Evolutionary conservation across 2,797 vertebrate species (phyloP).

Genomic region (Pangasius djambal): DNA sequence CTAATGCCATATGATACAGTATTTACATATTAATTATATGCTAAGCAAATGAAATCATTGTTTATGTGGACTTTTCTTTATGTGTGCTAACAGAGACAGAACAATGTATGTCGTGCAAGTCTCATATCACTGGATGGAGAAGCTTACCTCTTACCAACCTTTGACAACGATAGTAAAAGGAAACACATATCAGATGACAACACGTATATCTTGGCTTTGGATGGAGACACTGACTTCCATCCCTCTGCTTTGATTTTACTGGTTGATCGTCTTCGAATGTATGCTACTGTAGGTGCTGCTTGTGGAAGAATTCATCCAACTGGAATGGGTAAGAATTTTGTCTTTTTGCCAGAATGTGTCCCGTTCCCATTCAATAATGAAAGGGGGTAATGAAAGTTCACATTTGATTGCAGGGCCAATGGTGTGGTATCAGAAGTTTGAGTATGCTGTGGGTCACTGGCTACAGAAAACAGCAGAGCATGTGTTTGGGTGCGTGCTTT

Average conservation of each 20-base stretch:
- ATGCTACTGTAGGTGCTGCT: slow-evolving; percentile 79
- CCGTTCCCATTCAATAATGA: not conserved
- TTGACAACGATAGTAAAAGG: slow-evolving; percentile 75
- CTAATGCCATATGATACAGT: not conserved
- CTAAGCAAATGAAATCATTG: not conserved
- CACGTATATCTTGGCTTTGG: slow-evolving; percentile 80
- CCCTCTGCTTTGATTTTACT: slow-evolving; percentile 79
- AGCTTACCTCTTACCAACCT: slow-evolving; percentile 64
- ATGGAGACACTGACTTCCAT: slow-evolving; percentile 84
- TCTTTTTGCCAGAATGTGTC: not conserved
- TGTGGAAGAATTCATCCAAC: slow-evolving; percentile 85
- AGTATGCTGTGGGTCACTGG: slow-evolving; percentile 85
- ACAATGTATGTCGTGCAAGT: slow-evolving; percentile 68
- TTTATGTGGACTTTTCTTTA: not conserved
- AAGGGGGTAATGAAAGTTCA: not conserved
- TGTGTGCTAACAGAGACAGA: slow-evolving; percentile 62
- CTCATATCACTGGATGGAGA: slow-evolving; percentile 73
- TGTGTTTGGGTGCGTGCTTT: slow-evolving; percentile 82
- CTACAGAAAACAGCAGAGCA: slow-evolving; percentile 84
- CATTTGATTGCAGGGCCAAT: slow-evolving; percentile 73
- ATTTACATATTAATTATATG: not conserved
- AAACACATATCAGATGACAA: slow-evolving; percentile 75
- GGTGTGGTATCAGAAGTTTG: slow-evolving; percentile 88
- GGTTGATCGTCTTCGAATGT: slow-evolving; percentile 80
- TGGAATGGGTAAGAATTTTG: slow-evolving; percentile 77